Evolutionary conservation across 2,113 vertebrate species (phyloP).

Genomic region (Dolichotis patagonum): DNA sequence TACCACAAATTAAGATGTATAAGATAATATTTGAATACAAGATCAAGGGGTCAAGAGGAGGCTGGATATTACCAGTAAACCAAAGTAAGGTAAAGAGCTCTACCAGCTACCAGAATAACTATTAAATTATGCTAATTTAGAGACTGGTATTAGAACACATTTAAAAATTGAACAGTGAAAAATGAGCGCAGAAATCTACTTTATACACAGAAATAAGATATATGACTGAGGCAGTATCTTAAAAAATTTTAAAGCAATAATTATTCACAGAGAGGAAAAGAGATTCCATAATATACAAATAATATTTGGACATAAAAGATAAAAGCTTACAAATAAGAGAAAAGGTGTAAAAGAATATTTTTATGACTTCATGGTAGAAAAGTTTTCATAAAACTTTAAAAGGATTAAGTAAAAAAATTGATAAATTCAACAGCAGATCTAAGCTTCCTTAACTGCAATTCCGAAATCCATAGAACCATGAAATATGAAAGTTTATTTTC

Average conservation of each 20-base stretch:
- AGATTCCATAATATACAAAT: not conserved
- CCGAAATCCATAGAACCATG: conserved; percentile 24
- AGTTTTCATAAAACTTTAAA: conserved; percentile 35
- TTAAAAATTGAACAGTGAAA: conserved; percentile 40
- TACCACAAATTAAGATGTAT: too few species aligned
- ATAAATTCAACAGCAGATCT: conserved; percentile 30
- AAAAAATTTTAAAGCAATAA: not conserved
- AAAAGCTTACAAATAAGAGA: conserved; percentile 1
- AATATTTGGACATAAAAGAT: conserved; percentile 19
- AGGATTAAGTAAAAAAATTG: not conserved
- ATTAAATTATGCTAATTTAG: conserved; percentile 49
- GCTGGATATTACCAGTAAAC: not conserved
- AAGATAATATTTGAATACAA: conserved; percentile 70
- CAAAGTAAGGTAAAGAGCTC: conserved; percentile 44
- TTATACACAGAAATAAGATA: conserved; percentile 5
- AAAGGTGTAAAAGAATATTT: conserved; percentile 4
- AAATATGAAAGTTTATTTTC: conserved; percentile 60
- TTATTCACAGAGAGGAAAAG: not conserved
- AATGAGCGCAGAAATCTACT: conserved; percentile 6
- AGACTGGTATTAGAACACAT: not conserved
- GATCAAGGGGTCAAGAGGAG: conserved; percentile 53
- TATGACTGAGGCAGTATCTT: not conserved
- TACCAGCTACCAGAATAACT: not conserved
- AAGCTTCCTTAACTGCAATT: conserved; percentile 47
- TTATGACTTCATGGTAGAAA: conserved; percentile 46